phyloP scores from a whole-genome alignment of 2,888 invertebrate genomes.

The Papilio elwesi region DNA sequence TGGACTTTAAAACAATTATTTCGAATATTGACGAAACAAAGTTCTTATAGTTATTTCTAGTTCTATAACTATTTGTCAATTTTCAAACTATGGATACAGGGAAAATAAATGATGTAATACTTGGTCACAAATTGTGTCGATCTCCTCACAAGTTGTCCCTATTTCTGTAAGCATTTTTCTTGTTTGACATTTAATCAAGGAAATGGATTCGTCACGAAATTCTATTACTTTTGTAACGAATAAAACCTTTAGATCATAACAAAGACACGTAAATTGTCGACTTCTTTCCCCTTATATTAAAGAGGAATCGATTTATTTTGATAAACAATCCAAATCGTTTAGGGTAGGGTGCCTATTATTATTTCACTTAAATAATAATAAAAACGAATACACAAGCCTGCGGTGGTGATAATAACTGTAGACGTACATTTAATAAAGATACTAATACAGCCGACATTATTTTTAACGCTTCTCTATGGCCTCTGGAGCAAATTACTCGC shows the following conservation, averaged over 20 bases:
- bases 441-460: slow-evolving; percentile 21
- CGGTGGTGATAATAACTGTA: slow-evolving; percentile 7
- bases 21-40: no score
- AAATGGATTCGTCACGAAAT: slow-evolving; percentile 22
- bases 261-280: not conserved
- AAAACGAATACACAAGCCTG: not conserved
- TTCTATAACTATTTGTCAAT: not conserved
- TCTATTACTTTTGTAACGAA: slow-evolving; percentile 14
- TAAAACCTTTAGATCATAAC: slow-evolving; percentile 17
- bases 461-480: slow-evolving; percentile 30
- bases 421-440: slow-evolving; percentile 19
- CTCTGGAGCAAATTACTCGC: slow-evolving; percentile 29
- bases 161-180: slow-evolving; percentile 24
- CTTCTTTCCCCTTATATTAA: not conserved
- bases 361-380: not conserved
- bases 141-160: slow-evolving; percentile 7
- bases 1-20: no score
- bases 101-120: slow-evolving; percentile 13
- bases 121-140: slow-evolving; percentile 16
- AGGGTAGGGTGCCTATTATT: no score
- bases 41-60: no score
- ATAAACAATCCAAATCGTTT: no score
- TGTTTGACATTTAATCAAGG: slow-evolving; percentile 25
- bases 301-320: not conserved
- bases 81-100: slow-evolving; percentile 8